These are phyloP conservation scores for Pegoplata infirma DNA, from an alignment of 2,888 invertebrate genomes.

Conservation along the genomic window DNA sequence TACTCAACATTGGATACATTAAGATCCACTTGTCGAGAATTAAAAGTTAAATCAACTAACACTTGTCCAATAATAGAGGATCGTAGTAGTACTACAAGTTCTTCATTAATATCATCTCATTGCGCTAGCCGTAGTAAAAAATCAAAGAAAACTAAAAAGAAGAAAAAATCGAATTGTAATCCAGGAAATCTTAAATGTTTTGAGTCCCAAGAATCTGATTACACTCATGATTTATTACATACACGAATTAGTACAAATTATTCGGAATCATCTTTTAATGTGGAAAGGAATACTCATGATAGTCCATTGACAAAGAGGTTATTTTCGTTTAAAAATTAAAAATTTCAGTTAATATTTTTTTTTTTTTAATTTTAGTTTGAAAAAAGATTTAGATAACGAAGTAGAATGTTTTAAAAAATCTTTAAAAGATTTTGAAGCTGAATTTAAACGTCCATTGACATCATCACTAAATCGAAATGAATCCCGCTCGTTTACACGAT, in stretches of 20 bases:
- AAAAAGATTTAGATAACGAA: slow-evolving; percentile 68
- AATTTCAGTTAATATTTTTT: background rate
- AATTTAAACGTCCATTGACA: slow-evolving; percentile 50
- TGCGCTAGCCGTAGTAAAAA: slow-evolving; percentile 34
- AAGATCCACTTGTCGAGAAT: slow-evolving; percentile 71
- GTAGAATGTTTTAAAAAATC: slow-evolving; percentile 69
- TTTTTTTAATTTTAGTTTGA: slow-evolving; percentile 64
- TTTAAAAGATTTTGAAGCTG: slow-evolving; percentile 67
- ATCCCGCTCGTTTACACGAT: background rate
- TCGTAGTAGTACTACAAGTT: slow-evolving; percentile 57
- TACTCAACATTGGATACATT: slow-evolving; percentile 83
- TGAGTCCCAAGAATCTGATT: background rate
- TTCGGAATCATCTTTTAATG: background rate
- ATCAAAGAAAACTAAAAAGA: slow-evolving; percentile 62
- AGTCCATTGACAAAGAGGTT: slow-evolving; percentile 22
- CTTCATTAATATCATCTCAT: slow-evolving; percentile 49
- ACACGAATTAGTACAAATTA: background rate
- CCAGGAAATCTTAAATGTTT: background rate
- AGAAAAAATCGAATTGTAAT: slow-evolving; percentile 28
- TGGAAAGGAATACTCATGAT: background rate
- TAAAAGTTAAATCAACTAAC: slow-evolving; percentile 66
- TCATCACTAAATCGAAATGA: slow-evolving; percentile 16
- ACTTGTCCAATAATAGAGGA: slow-evolving; percentile 50
- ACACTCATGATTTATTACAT: background rate
- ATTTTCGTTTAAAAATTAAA: background rate